phyloP scores from a whole-genome alignment of 2,113 vertebrate genomes.

The Neolamprologus ventralis region DNA sequence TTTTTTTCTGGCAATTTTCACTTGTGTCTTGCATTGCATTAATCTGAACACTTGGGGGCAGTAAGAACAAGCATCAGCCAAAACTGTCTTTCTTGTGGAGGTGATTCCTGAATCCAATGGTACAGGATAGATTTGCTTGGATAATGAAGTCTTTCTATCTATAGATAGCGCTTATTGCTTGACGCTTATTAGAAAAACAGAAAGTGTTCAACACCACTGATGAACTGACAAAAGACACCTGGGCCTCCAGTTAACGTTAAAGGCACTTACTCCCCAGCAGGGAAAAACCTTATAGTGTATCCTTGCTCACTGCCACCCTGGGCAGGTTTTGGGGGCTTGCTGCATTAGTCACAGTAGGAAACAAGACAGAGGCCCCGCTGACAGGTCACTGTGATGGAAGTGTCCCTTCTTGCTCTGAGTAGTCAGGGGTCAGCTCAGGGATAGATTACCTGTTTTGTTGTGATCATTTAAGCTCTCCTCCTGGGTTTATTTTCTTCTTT shows the following conservation, averaged over 20 bases:
- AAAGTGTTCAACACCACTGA: background rate
- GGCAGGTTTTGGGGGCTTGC: conserved; percentile 4
- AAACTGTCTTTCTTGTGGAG: background rate
- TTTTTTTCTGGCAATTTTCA: background rate
- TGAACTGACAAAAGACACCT: conserved; percentile 1
- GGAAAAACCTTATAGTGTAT: conserved; percentile 25
- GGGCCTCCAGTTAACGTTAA: background rate
- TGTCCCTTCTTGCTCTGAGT: conserved; percentile 17
- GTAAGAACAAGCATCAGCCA: background rate
- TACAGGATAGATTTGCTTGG: background rate
- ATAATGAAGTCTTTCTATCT: background rate
- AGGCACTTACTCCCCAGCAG: background rate
- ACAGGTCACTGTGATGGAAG: conserved; percentile 41
- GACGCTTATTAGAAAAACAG: background rate
- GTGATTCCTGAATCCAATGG: background rate
- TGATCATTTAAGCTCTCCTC: background rate
- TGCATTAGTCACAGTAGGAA: conserved; percentile 54
- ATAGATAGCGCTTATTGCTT: background rate
- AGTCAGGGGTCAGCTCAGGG: conserved; percentile 30
- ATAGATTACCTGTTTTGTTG: conserved; percentile 24
- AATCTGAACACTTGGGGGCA: conserved; percentile 61
- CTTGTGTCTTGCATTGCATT: background rate
- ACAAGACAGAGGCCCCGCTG: background rate
- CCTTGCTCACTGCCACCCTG: conserved; percentile 13
- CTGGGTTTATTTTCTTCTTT: conserved; percentile 2